These are phyloP conservation scores for Tridacna gigas DNA, from an alignment of 2,888 invertebrate species.

Conservation along the genomic window DNA sequence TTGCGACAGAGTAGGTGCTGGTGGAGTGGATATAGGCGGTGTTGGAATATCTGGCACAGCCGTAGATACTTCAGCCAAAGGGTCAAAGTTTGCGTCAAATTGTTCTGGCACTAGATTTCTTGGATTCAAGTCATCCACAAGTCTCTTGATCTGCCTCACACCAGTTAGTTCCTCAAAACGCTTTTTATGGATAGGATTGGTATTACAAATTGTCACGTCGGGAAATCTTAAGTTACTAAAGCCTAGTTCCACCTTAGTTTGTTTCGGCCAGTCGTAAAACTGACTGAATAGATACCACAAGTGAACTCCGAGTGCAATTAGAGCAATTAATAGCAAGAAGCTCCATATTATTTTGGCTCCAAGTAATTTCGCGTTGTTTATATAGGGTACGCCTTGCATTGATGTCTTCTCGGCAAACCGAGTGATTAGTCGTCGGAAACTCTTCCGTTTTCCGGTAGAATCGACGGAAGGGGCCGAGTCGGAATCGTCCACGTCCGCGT, in stretches of 20 bases:
- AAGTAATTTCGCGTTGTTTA: slow-evolving; percentile 63
- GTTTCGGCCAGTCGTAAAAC: slow-evolving; percentile 63
- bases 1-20: background rate
- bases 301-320: slow-evolving; percentile 66
- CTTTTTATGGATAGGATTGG: slow-evolving; percentile 53
- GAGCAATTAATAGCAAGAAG: slow-evolving; percentile 53
- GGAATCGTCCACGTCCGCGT: slow-evolving; percentile 16
- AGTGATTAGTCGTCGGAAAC: slow-evolving; percentile 59
- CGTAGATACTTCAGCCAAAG: slow-evolving; percentile 5
- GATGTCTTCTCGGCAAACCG: slow-evolving; percentile 74
- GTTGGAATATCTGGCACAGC: background rate
- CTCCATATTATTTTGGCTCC: slow-evolving; percentile 67
- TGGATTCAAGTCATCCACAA: slow-evolving; percentile 42
- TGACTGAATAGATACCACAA: slow-evolving; percentile 63
- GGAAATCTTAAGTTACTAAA: slow-evolving; percentile 60
- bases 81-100: slow-evolving; percentile 39
- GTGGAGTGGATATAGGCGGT: background rate
- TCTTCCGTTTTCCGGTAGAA: slow-evolving; percentile 64
- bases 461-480: slow-evolving; percentile 40
- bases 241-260: slow-evolving; percentile 58
- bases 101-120: slow-evolving; percentile 53
- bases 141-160: slow-evolving; percentile 30
- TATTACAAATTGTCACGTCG: slow-evolving; percentile 67
- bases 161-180: slow-evolving; percentile 28
- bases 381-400: slow-evolving; percentile 73